Evolutionary conservation across 2,888 invertebrate species (phyloP).

Genomic region (Nymphalis polychloros): DNA sequence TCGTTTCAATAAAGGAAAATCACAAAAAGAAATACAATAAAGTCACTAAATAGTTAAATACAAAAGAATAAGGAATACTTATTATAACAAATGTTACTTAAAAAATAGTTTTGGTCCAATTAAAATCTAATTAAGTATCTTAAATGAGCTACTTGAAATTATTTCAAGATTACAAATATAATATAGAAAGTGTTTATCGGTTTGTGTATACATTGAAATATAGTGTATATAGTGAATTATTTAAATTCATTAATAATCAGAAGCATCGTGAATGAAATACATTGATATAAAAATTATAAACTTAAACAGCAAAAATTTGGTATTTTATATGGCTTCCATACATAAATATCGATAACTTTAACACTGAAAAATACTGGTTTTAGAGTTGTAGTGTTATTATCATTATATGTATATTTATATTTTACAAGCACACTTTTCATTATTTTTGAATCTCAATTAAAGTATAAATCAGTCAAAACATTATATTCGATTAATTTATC

Average conservation of each 20-base stretch:
- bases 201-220: too few relatives aligned
- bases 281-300: neutral
- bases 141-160: constrained; percentile 55
- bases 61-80: neutral
- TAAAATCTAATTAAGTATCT: constrained; percentile 60
- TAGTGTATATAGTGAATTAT: neutral
- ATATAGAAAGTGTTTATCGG: neutral
- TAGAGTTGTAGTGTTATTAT: too few relatives aligned
- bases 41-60: neutral
- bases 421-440: neutral
- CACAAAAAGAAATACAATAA: neutral
- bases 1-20: neutral
- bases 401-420: too few relatives aligned
- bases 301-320: constrained; percentile 7
- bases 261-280: neutral
- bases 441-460: neutral
- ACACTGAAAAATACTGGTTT: neutral
- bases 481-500: too few relatives aligned
- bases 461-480: neutral
- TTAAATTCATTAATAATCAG: neutral
- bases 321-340: constrained; percentile 4
- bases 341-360: neutral
- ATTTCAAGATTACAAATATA: constrained; percentile 1
- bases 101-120: constrained; percentile 26
- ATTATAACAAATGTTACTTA: constrained; percentile 6